Percentiles rank a stretch among this genome's conserved stretches.
phyloP scores from a whole-genome alignment of 2,797 vertebrate genomes.

The Micromesistius poutassou region DNA sequence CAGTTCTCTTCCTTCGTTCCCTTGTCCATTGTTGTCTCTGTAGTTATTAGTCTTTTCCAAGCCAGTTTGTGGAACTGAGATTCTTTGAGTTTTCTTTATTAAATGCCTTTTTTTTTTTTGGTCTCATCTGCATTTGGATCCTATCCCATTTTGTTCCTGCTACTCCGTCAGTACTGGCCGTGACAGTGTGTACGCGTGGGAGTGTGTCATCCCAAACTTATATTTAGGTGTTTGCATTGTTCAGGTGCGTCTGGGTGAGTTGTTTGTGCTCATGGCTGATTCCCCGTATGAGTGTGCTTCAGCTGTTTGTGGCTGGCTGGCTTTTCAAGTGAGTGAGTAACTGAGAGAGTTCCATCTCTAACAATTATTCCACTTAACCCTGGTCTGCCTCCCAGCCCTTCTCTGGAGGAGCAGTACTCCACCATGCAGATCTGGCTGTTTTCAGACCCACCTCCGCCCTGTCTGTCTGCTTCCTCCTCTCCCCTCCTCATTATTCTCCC shows the following conservation, averaged over 20 bases:
- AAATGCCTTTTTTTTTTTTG: no score
- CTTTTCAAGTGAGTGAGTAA: slow-evolving; percentile 45
- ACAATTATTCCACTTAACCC: slow-evolving; percentile 64
- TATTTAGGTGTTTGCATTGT: not conserved
- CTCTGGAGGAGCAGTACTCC: slow-evolving; percentile 37
- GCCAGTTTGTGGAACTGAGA: no score
- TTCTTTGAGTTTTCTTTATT: no score
- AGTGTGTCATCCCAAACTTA: not conserved
- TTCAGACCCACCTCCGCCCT: slow-evolving; percentile 28
- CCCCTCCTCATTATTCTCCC: slow-evolving; percentile 15
- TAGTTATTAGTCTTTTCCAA: no score
- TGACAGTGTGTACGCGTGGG: not conserved
- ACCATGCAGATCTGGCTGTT: slow-evolving; percentile 22
- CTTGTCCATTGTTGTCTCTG: no score
- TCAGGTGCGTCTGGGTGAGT: not conserved
- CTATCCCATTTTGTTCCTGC: no score
- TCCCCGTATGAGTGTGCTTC: not conserved
- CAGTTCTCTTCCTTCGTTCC: no score
- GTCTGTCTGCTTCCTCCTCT: not conserved
- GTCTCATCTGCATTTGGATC: no score
- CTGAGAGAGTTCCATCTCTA: slow-evolving; percentile 49
- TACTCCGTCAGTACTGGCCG: no score
- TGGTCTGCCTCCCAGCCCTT: slow-evolving; percentile 32
- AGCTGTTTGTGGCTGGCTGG: slow-evolving; percentile 8
- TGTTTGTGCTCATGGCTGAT: not conserved